Base-by-base conservation (phyloP, 2,888 invertebrate species). In the Phaedon cochleariae region DNA sequence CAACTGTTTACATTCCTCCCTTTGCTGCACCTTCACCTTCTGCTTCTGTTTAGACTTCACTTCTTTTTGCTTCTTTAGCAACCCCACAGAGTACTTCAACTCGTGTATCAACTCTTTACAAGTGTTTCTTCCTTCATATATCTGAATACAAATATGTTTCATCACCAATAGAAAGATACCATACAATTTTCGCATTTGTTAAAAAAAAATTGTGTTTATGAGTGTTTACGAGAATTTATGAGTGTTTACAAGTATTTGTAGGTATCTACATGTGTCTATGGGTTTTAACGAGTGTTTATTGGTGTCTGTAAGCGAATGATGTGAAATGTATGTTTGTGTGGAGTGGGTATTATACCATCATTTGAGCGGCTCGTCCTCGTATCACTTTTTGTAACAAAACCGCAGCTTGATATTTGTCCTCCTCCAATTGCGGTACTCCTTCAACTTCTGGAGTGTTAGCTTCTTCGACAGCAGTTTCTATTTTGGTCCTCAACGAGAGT, bases 71-170 rank as follows among this genome's bases (percentile, higher is more conserved):
- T 87, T 87, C 41, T 85, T 85, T 75, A 90, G 86, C 0, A 90
- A 85, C 0, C 90, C 90, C 69, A 90, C 89, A 20, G 87, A 90
- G 4, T 88, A 88, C 79, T 90, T 87, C 76, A 93, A 78, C 83
- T 93, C 92, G 59, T 89, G 86, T 0, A 93, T 92, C 64, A 93
- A 81, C 76, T 92, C 91, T 18, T 87, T 86, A 20, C 90, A 89
- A 59, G 89, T 87, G 64, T 90, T 88, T 64, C 90, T 87, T 0
- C 91, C 92, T 80, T 90, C 89, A 78, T 87, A 90, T 86, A 92
- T 91, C 92, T 91, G 58, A 5, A 67, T 70, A 51, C n/a, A n/a
- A n/a, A n/a, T n/a, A n/a, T n/a, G n/a, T n/a, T n/a, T n/a, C n/a
- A n/a, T n/a, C n/a, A n/a, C n/a, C n/a, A n/a, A n/a, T n/a, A n/a